Evolutionary conservation across 1,140 invertebrate genomes (phyloP).

Genomic region (Linepithema humile): DNA sequence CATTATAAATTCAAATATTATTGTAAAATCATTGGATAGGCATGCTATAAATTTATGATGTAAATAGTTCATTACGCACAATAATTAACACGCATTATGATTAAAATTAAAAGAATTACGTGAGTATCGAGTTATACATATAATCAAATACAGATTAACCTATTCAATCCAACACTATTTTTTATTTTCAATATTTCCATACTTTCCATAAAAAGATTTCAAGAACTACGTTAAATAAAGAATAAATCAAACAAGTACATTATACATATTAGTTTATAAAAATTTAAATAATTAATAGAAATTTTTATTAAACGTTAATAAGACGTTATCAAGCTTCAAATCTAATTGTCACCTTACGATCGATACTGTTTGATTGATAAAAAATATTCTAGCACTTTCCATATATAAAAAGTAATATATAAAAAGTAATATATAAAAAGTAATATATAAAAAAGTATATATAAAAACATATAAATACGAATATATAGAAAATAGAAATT

Average conservation of each 20-base stretch:
- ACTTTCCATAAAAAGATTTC: background rate
- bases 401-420: background rate
- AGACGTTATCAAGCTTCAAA: background rate
- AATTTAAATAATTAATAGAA: background rate
- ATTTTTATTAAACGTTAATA: background rate
- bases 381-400: too few species aligned
- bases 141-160: background rate
- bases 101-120: slow-evolving; percentile 72
- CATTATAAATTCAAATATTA: background rate
- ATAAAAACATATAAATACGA: background rate
- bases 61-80: background rate
- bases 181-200: background rate
- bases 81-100: slow-evolving; percentile 5
- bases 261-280: background rate
- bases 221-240: background rate
- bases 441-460: background rate
- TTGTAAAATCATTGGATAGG: background rate
- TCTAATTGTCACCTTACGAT: too few species aligned
- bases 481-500: background rate
- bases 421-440: background rate
- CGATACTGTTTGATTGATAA: too few species aligned
- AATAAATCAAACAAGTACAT: background rate
- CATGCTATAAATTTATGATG: background rate
- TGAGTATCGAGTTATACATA: slow-evolving; percentile 61
- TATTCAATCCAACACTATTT: background rate